Base-by-base conservation (phyloP, 37 sponge, comb jelly and placozoan genomes). In the Oscarella lobularis region DNA sequence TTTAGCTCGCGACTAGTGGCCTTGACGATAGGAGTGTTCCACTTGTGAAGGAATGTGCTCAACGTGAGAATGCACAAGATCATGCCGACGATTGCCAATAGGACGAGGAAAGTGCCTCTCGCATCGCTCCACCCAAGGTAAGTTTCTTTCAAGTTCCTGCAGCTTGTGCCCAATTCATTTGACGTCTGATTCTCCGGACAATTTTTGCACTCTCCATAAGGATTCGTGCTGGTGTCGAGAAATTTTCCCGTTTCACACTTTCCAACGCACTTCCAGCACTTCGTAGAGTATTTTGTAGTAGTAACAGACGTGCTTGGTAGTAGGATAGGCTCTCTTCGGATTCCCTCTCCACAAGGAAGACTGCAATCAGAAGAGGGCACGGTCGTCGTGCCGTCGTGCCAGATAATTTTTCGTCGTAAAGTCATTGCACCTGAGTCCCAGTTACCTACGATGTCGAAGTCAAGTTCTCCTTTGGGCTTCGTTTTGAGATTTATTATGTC, bases 1-100 rank as follows among this genome's bases (percentile, higher is more conserved):
- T 82, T 84, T 1, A 88, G 77, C 81, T 90, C 91, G 67, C 91
- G 27, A 77, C 87, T 84, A 36, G 91, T 76, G 3, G 82, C 87
- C 48, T 87, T 87, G 66, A 87, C 77, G 36, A 84, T 66, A 39
- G 38, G 37, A 38, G 78, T 72, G 2, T 82, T 79, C 40, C 66
- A 67, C 3, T 66, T 66, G n/a, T 73, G 54, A 6, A 82, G 38
- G 31, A 82, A 89, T 30, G 83, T 67, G 4, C 80, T 55, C 1
- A 75, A 73, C 2, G 82, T 73, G 36, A 34, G 30, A 3, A 36
- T 37, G 31, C 81, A 80, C 0, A 40, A 73, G 5, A 39, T 37
- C 5, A 82, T 40, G 2, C 90, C 90, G 0, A 75, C 35, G 9
- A 75, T 2, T 30, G 86, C 37, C 0, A 83, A n/a, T 1, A 83